Percentiles rank a stretch among this genome's conserved stretches.
phyloP scores from a whole-genome alignment of 2,113 vertebrate species.

The Sapajus apella region DNA sequence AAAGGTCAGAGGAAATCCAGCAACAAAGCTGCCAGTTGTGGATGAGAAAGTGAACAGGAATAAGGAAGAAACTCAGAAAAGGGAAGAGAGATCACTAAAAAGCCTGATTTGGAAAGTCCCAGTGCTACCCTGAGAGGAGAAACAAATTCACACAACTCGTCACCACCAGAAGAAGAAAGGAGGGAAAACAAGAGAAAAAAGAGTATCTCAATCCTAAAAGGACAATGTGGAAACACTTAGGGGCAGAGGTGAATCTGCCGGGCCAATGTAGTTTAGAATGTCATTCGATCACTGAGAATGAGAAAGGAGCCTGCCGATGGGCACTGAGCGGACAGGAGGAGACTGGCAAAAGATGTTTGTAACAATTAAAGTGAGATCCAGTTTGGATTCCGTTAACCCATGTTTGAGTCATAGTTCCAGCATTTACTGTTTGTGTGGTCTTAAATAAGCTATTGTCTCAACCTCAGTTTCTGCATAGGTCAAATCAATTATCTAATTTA shows the following conservation, averaged over 20 bases:
- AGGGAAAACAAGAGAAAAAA: background rate
- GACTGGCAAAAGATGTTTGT: background rate
- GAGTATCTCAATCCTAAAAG: background rate
- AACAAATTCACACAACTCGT: background rate
- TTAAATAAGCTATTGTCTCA: background rate
- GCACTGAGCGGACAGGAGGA: background rate
- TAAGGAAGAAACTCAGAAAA: conserved; percentile 28
- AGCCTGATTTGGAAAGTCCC: conserved; percentile 4
- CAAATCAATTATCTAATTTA: too few relatives aligned
- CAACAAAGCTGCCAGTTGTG: background rate
- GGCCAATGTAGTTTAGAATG: background rate
- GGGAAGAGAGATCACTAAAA: background rate
- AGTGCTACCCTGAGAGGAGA: background rate
- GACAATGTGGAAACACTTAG: background rate
- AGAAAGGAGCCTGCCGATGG: background rate
- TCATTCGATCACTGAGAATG: background rate
- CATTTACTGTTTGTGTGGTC: background rate
- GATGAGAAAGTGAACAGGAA: background rate
- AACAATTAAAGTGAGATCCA: background rate
- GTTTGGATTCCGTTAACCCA: background rate
- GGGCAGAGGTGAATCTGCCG: background rate
- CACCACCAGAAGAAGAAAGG: background rate
- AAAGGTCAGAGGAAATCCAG: background rate
- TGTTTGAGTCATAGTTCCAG: background rate
- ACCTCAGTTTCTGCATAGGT: background rate